Conservation (phyloP, 2,113 vertebrate genomes). For the Galbula dea region DNA sequence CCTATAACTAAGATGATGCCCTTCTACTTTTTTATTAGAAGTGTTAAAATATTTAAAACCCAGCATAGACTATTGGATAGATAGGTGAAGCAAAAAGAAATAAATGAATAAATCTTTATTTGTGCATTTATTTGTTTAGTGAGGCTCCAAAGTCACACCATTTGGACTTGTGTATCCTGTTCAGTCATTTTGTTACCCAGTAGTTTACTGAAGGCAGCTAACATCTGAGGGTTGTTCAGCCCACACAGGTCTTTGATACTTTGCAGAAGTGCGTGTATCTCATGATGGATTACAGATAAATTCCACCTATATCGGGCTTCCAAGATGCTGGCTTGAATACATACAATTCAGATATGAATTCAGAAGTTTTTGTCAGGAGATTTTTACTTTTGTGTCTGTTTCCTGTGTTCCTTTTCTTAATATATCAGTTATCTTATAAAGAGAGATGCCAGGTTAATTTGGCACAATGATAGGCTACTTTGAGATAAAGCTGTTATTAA, state of each 20-base stretch:
- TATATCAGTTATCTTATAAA: not conserved
- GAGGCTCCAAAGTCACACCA: not conserved
- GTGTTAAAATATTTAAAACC: not conserved
- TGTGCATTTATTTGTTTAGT: fast-evolving
- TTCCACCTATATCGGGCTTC: not conserved
- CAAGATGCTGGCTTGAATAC: not conserved
- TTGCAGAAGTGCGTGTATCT: not conserved
- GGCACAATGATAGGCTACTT: not conserved
- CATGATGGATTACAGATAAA: not conserved
- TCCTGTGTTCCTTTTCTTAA: not conserved
- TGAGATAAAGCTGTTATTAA: not conserved
- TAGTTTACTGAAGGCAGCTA: not conserved
- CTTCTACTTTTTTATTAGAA: not conserved
- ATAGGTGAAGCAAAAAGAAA: not conserved
- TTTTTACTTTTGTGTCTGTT: not conserved
- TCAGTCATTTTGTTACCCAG: not conserved
- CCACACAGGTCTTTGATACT: not conserved
- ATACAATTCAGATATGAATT: not conserved
- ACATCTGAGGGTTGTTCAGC: not conserved
- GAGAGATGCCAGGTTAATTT: not conserved
- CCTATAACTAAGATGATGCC: not conserved
- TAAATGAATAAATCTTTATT: not conserved
- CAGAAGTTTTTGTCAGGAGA: not conserved
- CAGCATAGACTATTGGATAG: not conserved
- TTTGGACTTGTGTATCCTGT: not conserved